Conservation (phyloP, 2,797 vertebrate species). For the Masticophis lateralis region DNA sequence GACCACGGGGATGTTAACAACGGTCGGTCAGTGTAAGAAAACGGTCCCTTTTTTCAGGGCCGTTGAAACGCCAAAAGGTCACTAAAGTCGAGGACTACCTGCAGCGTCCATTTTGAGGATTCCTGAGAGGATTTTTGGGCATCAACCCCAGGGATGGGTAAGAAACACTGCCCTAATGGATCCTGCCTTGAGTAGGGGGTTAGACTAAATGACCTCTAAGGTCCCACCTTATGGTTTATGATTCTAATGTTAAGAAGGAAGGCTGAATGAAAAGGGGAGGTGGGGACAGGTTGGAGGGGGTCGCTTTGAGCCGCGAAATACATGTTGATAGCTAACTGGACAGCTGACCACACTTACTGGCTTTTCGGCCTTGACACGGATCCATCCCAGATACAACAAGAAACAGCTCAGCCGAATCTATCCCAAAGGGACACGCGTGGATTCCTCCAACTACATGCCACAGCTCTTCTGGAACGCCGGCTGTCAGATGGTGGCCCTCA, state of each 20-base stretch:
- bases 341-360: background rate
- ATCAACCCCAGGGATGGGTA: background rate
- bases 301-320: background rate
- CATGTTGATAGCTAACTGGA: background rate
- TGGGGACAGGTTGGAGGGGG: background rate
- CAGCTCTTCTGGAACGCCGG: slow-evolving; percentile 93
- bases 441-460: slow-evolving; percentile 93
- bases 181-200: background rate
- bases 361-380: slow-evolving; percentile 49
- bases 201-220: background rate
- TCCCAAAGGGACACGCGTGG: slow-evolving; percentile 91
- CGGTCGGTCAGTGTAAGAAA: background rate
- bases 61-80: background rate
- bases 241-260: background rate
- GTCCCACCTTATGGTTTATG: background rate
- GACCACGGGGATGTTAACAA: too few relatives aligned
- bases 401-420: slow-evolving; percentile 91
- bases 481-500: slow-evolving; percentile 90
- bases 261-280: background rate
- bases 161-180: background rate
- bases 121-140: background rate
- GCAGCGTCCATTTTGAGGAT: background rate
- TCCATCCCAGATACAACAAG: slow-evolving; percentile 84
- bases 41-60: background rate
- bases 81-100: background rate